A percentile compares a stretch with the other conserved stretches of the same genome.
Evolutionary conservation across 2,797 vertebrate genomes (phyloP).

Genomic region (Hypotaenidia philippensis): DNA sequence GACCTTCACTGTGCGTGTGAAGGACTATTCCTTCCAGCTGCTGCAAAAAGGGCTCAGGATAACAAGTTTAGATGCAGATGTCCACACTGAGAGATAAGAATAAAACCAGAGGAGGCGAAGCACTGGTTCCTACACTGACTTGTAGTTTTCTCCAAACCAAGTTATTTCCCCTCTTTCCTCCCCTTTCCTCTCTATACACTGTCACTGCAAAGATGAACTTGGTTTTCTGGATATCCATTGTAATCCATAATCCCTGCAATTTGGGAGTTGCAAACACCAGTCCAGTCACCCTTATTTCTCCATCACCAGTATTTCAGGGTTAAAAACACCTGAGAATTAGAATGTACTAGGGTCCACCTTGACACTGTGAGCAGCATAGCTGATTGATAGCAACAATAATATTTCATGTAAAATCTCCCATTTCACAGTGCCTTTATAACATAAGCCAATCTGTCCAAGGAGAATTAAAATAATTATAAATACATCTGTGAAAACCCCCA

Average conservation of each 20-base stretch:
- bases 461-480: constrained; percentile 72
- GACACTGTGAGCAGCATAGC: not conserved
- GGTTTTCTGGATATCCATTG: not conserved
- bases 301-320: not conserved
- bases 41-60: not conserved
- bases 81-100: not conserved
- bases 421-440: constrained; percentile 60
- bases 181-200: not conserved
- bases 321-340: not conserved
- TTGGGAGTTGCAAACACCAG: not conserved
- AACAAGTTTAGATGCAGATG: not conserved
- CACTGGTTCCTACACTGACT: not conserved
- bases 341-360: not conserved
- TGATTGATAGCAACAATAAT: not conserved
- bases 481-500: constrained; percentile 57
- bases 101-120: not conserved
- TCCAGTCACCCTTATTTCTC: not conserved
- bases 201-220: not conserved
- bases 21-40: not conserved
- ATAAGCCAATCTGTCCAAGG: constrained; percentile 56
- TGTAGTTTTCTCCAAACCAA: not conserved
- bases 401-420: constrained; percentile 33
- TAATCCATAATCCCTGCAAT: not conserved
- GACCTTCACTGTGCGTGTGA: not conserved
- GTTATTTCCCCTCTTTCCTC: not conserved